Evolutionary conservation across 2,113 vertebrate species (phyloP), one percentile per base, ranked within the genome.

Genomic region (Lutjanus erythropterus): DNA sequence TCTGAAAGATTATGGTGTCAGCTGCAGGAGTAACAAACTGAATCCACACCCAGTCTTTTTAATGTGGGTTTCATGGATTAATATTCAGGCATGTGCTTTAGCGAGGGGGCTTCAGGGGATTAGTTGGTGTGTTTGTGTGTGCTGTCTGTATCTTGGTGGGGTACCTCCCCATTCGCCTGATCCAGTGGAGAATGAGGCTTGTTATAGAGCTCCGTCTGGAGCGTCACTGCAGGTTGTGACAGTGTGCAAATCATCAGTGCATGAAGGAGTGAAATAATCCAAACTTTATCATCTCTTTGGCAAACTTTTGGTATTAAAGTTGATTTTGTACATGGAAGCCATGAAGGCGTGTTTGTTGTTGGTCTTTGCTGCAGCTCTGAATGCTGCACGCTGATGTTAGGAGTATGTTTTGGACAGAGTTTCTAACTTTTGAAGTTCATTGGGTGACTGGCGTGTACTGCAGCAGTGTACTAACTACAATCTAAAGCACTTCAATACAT

Each of bases 301-400:
- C 9, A 66, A 86, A 85, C 61, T 56, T 88, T 75, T 70, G 5
- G 41, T 70, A n/a, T 83, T 83, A 61, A 83, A 69, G 37, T 42
- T 16, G 15, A 61, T 44, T 50, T 58, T 55, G 15, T 60, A 10
- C 12, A 0, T 47, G 39, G 15, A 37, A 33, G 27, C 12, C 21
- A n/a, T 44, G 44, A 35, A 29, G 41, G 23, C 8, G 9, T 39
- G 1, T 70, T 55, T 44, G 5, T 21, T 31, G 35, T 29, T 37
- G 23, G 39, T 62, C 37, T 67, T 53, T 11, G 37, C 44, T 53
- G 44, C 23, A 39, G 41, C 50, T 67, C 6, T 64, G 47, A 29
- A 35, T 29, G 14, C 58, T n/a, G 37, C 15, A 23, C 9, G 50
- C 50, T 10, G 39, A 41, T 50, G 21, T 33, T 37, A 2, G 44